Percentiles rank a stretch among this genome's conserved stretches.
These are phyloP conservation scores for Caerostris extrusa DNA, from an alignment of 1,140 invertebrate genomes.

Conservation along the genomic window DNA sequence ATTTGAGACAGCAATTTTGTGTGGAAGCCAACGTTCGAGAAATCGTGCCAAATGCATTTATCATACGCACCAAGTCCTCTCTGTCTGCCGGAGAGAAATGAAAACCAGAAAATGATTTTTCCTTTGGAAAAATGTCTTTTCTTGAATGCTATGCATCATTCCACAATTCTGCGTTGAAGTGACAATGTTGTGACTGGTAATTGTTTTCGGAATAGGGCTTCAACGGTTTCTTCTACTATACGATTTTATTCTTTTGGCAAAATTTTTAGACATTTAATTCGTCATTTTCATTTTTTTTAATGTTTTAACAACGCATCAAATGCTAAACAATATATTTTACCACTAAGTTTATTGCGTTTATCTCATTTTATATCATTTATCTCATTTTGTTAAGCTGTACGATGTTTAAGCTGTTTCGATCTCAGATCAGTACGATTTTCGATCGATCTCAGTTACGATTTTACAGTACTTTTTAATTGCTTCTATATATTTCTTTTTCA, in stretches of 20 bases:
- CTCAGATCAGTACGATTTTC: too few relatives aligned
- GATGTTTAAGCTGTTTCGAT: too few relatives aligned
- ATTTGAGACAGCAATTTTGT: neutral
- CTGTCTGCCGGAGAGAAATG: neutral
- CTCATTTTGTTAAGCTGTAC: too few relatives aligned
- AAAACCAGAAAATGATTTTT: neutral
- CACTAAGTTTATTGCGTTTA: too few relatives aligned
- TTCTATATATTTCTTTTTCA: too few relatives aligned
- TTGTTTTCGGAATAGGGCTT: neutral
- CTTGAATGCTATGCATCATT: neutral
- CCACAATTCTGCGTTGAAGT: neutral
- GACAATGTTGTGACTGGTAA: neutral
- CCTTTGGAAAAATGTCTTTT: neutral
- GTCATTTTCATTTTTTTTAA: too few relatives aligned
- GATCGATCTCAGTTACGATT: too few relatives aligned
- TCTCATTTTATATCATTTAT: too few relatives aligned
- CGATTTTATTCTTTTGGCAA: neutral
- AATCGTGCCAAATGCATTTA: constrained; percentile 17
- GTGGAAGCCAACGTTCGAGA: constrained; percentile 13
- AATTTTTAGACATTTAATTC: neutral
- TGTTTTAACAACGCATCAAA: too few relatives aligned
- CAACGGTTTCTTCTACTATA: neutral
- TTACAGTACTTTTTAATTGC: too few relatives aligned
- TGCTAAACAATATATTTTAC: too few relatives aligned
- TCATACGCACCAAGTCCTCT: neutral